phyloP scores from a whole-genome alignment of 2,113 vertebrate genomes.

The Scatophagus argus region DNA sequence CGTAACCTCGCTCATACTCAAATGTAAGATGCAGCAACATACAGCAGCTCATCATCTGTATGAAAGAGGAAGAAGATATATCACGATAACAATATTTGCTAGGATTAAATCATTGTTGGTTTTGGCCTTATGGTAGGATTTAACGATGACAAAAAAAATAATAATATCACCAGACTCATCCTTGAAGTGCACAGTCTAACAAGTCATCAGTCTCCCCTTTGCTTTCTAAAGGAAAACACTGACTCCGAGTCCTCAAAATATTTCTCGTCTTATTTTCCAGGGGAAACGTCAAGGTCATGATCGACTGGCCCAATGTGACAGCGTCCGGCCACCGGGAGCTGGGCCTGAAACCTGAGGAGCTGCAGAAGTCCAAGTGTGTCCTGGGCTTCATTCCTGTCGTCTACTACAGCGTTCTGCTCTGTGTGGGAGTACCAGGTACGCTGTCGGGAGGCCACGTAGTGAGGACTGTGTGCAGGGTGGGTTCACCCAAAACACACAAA shows the following conservation, averaged over 20 bases:
- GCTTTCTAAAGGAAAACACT: neutral
- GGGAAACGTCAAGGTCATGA: conserved; percentile 64
- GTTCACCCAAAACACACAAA: too few relatives aligned
- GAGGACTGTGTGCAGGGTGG: neutral
- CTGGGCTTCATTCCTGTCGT: conserved; percentile 87
- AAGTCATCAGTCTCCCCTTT: neutral
- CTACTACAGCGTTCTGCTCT: conserved; percentile 92
- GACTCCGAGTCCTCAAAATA: neutral
- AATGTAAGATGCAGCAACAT: neutral
- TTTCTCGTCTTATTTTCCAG: conserved; percentile 27
- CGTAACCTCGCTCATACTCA: neutral
- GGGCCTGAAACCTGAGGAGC: conserved; percentile 44
- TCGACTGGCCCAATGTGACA: conserved; percentile 82
- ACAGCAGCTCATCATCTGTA: neutral
- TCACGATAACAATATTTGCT: too few relatives aligned
- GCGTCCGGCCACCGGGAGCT: conserved; percentile 36
- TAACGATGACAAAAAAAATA: too few relatives aligned
- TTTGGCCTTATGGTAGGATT: too few relatives aligned
- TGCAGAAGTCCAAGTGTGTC: conserved; percentile 86
- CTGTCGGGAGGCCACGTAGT: neutral
- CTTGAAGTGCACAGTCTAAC: neutral
- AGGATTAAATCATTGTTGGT: too few relatives aligned
- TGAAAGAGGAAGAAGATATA: too few relatives aligned
- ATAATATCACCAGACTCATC: neutral
- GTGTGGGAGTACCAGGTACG: conserved; percentile 92